These are phyloP conservation scores for Tragopan temminckii DNA, from an alignment of 2,797 vertebrate species.

Conservation along the genomic window DNA sequence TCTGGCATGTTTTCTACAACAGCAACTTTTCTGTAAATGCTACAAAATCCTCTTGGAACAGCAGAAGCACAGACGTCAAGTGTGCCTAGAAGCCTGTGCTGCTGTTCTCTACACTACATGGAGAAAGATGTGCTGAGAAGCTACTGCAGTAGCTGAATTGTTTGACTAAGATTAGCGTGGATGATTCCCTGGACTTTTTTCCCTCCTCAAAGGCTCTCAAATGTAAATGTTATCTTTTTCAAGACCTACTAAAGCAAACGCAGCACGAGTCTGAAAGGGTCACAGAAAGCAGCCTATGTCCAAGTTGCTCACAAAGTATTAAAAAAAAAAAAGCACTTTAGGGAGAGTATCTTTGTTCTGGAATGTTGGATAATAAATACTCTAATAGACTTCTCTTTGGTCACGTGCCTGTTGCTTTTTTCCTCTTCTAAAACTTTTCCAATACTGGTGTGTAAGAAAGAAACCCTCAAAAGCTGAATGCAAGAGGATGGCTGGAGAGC, in stretches of 20 bases:
- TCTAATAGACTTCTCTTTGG: not conserved
- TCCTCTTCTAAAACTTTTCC: not conserved
- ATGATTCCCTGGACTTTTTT: not conserved
- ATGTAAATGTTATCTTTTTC: not conserved
- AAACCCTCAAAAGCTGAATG: not conserved
- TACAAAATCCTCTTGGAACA: not conserved
- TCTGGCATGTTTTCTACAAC: not conserved
- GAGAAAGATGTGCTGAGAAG: not conserved
- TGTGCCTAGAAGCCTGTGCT: not conserved
- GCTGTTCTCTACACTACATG: not conserved
- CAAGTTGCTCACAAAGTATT: not conserved
- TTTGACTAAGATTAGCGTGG: not conserved
- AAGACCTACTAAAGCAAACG: not conserved
- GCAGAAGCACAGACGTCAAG: not conserved
- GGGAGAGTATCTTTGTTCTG: slow-evolving; percentile 44
- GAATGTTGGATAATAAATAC: slow-evolving; percentile 35
- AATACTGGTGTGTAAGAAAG: fast-evolving
- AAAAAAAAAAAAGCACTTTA: slow-evolving; percentile 27
- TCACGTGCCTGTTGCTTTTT: not conserved
- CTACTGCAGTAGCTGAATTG: not conserved
- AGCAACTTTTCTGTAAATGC: not conserved
- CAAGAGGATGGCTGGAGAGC: fast-evolving
- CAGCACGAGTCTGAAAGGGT: not conserved
- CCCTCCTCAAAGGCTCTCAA: not conserved
- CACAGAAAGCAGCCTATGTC: not conserved